Conservation (phyloP, 2,888 invertebrate genomes). For the Plebejus anna region DNA sequence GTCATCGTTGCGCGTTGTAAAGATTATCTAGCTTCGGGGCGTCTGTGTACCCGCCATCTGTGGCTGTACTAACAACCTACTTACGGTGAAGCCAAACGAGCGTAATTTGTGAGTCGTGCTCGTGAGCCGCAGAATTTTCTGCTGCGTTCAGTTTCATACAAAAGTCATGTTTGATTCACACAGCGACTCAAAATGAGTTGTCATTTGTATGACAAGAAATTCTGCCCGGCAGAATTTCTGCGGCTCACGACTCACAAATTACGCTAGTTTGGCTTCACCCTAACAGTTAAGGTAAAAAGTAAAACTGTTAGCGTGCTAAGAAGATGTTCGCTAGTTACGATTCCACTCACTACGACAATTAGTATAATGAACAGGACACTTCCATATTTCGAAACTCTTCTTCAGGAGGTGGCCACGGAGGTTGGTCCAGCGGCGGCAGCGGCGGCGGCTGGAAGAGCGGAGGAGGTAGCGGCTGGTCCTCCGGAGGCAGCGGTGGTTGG, state of each 20-base stretch:
- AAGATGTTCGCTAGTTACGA: background rate
- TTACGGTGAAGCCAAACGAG: background rate
- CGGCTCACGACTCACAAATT: too few species aligned
- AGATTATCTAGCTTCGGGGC: background rate
- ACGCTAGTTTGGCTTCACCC: too few species aligned
- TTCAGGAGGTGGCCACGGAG: slow-evolving; percentile 32
- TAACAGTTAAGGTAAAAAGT: background rate
- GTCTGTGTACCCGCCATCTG: background rate
- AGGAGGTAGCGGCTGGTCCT: slow-evolving; percentile 46
- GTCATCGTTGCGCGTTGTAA: background rate
- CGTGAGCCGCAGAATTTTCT: too few species aligned
- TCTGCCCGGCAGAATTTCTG: too few species aligned
- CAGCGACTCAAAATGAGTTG: too few species aligned
- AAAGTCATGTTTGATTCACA: too few species aligned
- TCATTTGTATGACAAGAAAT: too few species aligned
- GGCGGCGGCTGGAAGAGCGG: slow-evolving; percentile 47
- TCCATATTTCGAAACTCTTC: background rate
- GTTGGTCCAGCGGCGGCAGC: slow-evolving; percentile 39
- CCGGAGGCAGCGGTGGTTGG: slow-evolving; percentile 52
- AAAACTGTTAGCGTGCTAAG: background rate
- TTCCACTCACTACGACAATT: background rate
- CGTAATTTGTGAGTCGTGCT: too few species aligned
- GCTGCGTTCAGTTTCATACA: too few species aligned
- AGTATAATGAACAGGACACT: background rate
- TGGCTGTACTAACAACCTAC: background rate